Evolutionary conservation across 2,797 vertebrate genomes (phyloP).

Genomic region (Chloroceryle amazona): DNA sequence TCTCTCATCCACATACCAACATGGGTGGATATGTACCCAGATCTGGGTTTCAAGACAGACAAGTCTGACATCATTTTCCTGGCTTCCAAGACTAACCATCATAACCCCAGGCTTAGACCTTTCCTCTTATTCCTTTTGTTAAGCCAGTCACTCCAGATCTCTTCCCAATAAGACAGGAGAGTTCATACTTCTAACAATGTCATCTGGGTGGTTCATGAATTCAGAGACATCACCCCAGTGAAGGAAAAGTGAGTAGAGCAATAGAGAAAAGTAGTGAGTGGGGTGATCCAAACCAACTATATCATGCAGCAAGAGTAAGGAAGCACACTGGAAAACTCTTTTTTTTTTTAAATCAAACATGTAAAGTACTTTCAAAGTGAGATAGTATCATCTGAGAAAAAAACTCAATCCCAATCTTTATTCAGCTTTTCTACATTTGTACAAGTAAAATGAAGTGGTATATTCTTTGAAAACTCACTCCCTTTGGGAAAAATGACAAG

Average conservation of each 20-base stretch:
- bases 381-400: background rate
- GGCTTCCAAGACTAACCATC: background rate
- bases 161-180: background rate
- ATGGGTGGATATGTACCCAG: background rate
- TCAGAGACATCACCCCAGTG: background rate
- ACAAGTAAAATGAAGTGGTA: background rate
- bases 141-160: background rate
- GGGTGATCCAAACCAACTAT: background rate
- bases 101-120: background rate
- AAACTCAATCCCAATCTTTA: background rate
- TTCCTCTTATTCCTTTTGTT: background rate
- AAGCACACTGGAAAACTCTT: background rate
- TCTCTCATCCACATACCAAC: background rate
- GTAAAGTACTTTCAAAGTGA: background rate
- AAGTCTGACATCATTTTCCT: background rate
- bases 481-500: background rate
- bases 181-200: background rate
- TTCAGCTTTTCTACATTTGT: background rate
- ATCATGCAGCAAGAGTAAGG: background rate
- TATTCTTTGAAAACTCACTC: background rate
- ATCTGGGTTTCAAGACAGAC: background rate
- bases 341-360: background rate
- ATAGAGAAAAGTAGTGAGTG: background rate
- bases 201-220: background rate
- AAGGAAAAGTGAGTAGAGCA: background rate